Evolutionary conservation across 2,113 vertebrate species (phyloP), one percentile per base, ranked within the genome.

Genomic region (Dolichotis patagonum): DNA sequence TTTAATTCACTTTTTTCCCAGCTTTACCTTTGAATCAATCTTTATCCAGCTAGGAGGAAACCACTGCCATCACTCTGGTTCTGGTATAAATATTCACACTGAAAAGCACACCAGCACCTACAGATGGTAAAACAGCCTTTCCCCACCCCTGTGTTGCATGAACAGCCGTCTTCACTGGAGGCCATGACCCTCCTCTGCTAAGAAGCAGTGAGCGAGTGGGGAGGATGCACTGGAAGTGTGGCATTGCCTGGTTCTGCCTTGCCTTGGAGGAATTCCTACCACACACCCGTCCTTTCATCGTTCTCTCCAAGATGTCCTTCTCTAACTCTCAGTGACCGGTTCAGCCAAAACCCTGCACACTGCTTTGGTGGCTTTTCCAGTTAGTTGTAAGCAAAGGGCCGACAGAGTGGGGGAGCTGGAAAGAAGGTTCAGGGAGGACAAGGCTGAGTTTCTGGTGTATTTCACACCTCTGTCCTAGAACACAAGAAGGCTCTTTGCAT

Each of bases 201-300:
- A 38, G 0, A 0, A 65, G 20, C 49, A 28, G 8, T 3, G 35
- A 49, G 26, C 32, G 14, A 14, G 73, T 8, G 17, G 1, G 0
- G n/a, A 38, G 82, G 35, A 71, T 0, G 1, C 2, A 8, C 41
- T 8, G 69, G 7, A 1, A 0, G 1, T 0, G 43, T 0, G 20
- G 24, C 58, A 7, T 35, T 35, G 88, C 60, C 94, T 0, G 2
- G 46, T 52, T 30, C 9, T 38, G 54, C 81, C 78, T 24, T 2
- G 73, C 24, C 54, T 38, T 2, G 35, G 28, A 52, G 17, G 49
- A 24, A 32, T n/a, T 90, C 63, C 22, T 3, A 54, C 2, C 1
- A 7, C 24, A 41, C 19, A 7, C 13, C 90, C 65, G 83, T 62
- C 84, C 62, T 75, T 52, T 54, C 17, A 17, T 67, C 60, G 83